These are phyloP conservation scores for Gallinago media DNA, from an alignment of 2,113 vertebrate species.

Conservation along the genomic window DNA sequence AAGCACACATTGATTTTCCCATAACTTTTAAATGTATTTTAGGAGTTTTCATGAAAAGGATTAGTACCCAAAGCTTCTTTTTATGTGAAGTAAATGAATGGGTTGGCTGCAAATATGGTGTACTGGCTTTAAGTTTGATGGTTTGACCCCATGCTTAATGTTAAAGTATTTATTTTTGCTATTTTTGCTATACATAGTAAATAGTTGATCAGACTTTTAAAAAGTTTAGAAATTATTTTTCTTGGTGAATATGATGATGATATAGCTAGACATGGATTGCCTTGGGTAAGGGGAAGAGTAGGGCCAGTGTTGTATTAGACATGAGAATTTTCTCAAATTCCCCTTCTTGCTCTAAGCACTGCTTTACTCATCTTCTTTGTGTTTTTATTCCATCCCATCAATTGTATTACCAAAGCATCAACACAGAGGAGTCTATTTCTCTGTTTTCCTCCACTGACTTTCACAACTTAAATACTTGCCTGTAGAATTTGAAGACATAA, in stretches of 20 bases:
- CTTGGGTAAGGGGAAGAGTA: neutral
- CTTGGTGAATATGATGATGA: neutral
- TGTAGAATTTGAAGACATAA: neutral
- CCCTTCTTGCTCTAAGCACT: neutral
- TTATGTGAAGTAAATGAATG: constrained; percentile 34
- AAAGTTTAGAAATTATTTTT: neutral
- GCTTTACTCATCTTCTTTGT: neutral
- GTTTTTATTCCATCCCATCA: neutral
- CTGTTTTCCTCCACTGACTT: neutral
- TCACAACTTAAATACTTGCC: constrained; percentile 18
- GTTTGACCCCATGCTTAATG: neutral
- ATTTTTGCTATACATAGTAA: neutral
- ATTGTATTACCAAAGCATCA: neutral
- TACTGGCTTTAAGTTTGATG: neutral
- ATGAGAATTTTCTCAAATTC: neutral
- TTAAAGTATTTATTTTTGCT: neutral
- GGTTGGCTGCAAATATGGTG: neutral
- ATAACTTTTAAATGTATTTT: constrained; percentile 23
- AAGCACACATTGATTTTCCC: constrained; percentile 1
- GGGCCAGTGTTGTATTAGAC: accelerated
- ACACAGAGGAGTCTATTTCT: neutral
- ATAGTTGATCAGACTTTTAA: neutral
- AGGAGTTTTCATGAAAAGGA: constrained; percentile 58
- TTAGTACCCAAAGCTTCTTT: neutral
- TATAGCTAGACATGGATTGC: neutral